Evolutionary conservation across 2,797 vertebrate genomes (phyloP), one percentile per base, ranked within the genome.

Genomic region (Trichosurus vulpecula): DNA sequence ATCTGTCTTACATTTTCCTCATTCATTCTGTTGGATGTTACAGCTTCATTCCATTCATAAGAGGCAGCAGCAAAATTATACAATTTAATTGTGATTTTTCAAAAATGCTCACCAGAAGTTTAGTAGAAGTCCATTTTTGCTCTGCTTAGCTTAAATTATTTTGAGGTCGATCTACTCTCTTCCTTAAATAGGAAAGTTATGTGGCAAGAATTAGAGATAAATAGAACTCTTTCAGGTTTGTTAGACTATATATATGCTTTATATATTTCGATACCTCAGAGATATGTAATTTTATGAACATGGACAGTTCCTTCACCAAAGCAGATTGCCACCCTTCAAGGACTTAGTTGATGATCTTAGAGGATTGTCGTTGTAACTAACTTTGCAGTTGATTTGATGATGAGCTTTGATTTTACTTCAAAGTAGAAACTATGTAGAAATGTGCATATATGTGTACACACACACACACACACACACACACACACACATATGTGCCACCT

Each of bases 11-110:
- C 90, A 90, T 89, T 52, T 94, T 91, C 55, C 61, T 54, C 53
- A 92, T 25, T 52, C 91, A 90, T 94, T 91, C 47, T 92, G 4
- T 66, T 52, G 92, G 47, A 31, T 66, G 54, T 94, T 94, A 91
- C 11, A 51, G 22, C 10, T 87, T 87, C 74, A 87, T 87, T 87
- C 74, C 74, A 87, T 47, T 87, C 74, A 87, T 12, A 87, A 87
- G 74, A 51, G 74, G 41, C 41, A 27, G 41, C 74, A 51, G 25
- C 41, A 87, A 87, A 87, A 27, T 87, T 51, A 87, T 87, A 87
- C 41, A 87, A 87, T 87, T 87, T 87, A 51, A 87, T 87, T 87
- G 22, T 51, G 51, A 51, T 87, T 87, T 81, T 87, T 87, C 74
- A 87, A 87, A 51, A 87, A 51, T 87, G 22, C 10, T 87, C 41